phyloP scores from a whole-genome alignment of 2,888 invertebrate species.

The Ferrisia virgata region DNA sequence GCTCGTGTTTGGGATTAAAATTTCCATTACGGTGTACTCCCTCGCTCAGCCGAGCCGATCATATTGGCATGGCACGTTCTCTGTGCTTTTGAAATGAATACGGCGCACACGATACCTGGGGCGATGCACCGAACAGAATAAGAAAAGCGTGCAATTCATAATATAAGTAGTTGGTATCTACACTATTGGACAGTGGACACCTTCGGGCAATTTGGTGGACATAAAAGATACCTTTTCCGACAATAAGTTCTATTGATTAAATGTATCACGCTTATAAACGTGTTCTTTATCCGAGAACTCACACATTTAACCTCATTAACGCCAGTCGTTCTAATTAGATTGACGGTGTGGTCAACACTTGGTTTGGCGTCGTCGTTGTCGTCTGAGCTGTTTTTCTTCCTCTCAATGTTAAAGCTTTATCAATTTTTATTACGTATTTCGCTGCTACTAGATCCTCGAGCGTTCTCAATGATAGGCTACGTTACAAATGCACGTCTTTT shows the following conservation, averaged over 20 bases:
- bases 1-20: background rate
- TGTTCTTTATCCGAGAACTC: slow-evolving; percentile 9
- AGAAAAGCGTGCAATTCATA: background rate
- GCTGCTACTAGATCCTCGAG: background rate
- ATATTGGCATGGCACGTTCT: background rate
- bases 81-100: background rate
- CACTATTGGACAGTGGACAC: background rate
- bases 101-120: background rate
- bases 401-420: background rate
- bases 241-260: background rate
- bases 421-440: background rate
- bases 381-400: background rate
- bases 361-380: background rate
- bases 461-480: background rate
- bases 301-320: slow-evolving; percentile 8
- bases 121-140: background rate
- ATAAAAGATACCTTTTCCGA: slow-evolving; percentile 5
- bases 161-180: no score
- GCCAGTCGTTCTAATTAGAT: slow-evolving; percentile 8
- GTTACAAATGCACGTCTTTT: background rate
- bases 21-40: background rate
- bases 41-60: background rate
- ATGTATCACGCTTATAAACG: slow-evolving; percentile 6
- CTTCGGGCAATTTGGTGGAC: background rate
- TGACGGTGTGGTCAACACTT: slow-evolving; percentile 1